A percentile compares a stretch with the other conserved stretches of the same genome.
These are phyloP conservation scores for Drosophila watanabei DNA, from an alignment of 1,140 invertebrate species.

Conservation along the genomic window DNA sequence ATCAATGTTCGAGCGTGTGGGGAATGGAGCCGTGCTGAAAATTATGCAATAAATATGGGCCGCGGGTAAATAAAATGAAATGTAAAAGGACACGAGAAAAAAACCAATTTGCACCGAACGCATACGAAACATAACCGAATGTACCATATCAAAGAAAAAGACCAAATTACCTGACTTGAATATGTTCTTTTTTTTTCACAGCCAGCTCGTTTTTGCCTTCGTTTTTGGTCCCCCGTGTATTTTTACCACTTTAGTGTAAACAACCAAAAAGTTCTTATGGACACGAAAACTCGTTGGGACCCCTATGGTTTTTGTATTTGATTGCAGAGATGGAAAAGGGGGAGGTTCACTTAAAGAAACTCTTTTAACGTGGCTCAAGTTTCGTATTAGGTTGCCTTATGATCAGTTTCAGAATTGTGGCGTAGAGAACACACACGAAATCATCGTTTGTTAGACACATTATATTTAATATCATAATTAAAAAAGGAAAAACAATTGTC, in stretches of 20 bases:
- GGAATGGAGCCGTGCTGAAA: conserved; percentile 25
- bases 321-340: conserved; percentile 1
- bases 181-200: conserved; percentile 33
- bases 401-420: neutral
- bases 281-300: conserved; percentile 37
- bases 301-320: conserved; percentile 36
- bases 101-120: conserved; percentile 47
- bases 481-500: neutral
- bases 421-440: neutral
- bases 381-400: neutral
- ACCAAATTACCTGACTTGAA: conserved; percentile 54
- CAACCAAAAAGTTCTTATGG: conserved; percentile 44
- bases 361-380: neutral
- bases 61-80: conserved; percentile 55
- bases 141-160: conserved; percentile 52
- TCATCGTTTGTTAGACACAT: neutral
- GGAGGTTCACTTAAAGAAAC: conserved; percentile 3
- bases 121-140: conserved; percentile 53
- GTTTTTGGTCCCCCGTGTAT: conserved; percentile 20
- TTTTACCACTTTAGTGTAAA: conserved; percentile 45
- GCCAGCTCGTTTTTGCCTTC: neutral
- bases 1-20: conserved; percentile 17
- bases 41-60: conserved; percentile 70
- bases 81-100: conserved; percentile 5
- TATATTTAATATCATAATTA: neutral